Conservation (phyloP, 2,888 invertebrate species). For the Phengaris alcon region DNA sequence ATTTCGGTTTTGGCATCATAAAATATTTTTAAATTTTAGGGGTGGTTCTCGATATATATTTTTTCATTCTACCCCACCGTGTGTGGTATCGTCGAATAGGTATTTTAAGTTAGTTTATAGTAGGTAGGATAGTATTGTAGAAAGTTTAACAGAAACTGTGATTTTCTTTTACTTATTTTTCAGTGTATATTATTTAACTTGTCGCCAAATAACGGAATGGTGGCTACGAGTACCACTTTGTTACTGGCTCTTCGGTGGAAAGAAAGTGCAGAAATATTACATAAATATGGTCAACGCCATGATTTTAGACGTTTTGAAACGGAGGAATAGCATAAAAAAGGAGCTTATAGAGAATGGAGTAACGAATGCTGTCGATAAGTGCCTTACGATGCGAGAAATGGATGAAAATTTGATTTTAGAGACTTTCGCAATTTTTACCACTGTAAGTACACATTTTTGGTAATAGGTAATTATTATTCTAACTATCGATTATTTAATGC, state of each 20-base stretch:
- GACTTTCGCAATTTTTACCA: slow-evolving; percentile 58
- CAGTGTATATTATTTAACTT: neutral
- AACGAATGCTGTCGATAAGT: slow-evolving; percentile 38
- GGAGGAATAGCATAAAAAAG: neutral
- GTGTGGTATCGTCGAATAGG: too few relatives aligned
- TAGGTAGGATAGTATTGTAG: too few relatives aligned
- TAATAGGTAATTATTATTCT: too few relatives aligned
- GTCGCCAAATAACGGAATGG: slow-evolving; percentile 55
- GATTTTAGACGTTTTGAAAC: neutral
- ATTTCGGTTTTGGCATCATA: too few relatives aligned
- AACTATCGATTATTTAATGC: too few relatives aligned
- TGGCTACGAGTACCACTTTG: slow-evolving; percentile 62
- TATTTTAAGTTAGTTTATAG: too few relatives aligned
- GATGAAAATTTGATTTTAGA: slow-evolving; percentile 58
- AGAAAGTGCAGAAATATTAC: slow-evolving; percentile 32
- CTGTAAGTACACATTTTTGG: slow-evolving; percentile 47
- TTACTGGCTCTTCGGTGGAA: slow-evolving; percentile 51
- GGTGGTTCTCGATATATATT: too few relatives aligned
- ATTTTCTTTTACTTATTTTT: neutral
- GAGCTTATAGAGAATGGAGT: neutral
- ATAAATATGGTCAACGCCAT: neutral
- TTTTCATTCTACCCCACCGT: too few relatives aligned
- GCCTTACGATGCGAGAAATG: slow-evolving; percentile 45
- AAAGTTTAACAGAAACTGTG: too few relatives aligned
- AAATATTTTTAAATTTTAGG: too few relatives aligned